Base-by-base conservation (phyloP, 2,888 invertebrate genomes). In the Euphydryas editha region DNA sequence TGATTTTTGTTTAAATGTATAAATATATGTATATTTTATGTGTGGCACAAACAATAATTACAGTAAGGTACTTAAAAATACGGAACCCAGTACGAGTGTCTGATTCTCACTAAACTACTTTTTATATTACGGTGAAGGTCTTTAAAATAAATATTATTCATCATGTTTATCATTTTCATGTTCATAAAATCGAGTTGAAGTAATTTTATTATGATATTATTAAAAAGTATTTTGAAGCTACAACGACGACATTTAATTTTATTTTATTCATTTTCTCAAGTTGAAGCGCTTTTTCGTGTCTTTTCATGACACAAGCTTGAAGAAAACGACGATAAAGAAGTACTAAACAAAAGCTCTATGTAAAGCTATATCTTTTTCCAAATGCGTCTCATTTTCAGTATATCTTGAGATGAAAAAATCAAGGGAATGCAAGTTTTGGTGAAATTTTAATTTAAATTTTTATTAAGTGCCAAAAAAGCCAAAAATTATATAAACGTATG, bases 301-400 rank as follows among this genome's bases (percentile, higher is more conserved):
- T 61, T 59, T 67, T 67, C 61, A 64, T 61, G 54, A 66, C 46
- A 56, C 57, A 49, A 64, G 63, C 61, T 61, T 63, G 37, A 67
- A 58, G 44, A 51, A 61, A 62, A 57, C 44, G 51, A 64, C 60
- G 24, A 62, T 68, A 61, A 59, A 61, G 61, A 18, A 44, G 36
- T 11, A 42, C 39, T 42, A 37, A 60, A 60, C 58, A 64, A 44
- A 60, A 59, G 59, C 59, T 68, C 24, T 65, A 61, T 39, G 24
- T 59, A n/a, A n/a, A 8, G 15, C 47, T 6, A n/a, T 20, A 61
- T 62, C 51, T 60, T 51, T 51, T 59, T n/a, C 20, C 24, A 36
- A 13, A 51, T 36, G 44, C 54, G 36, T 36, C 36, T 36, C 36
- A 54, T 42, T 64, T 64, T 54, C 54, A 58, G 42, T 24, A 30